Conservation (phyloP, 2,113 vertebrate species). For the Aspidoscelis tigris region DNA sequence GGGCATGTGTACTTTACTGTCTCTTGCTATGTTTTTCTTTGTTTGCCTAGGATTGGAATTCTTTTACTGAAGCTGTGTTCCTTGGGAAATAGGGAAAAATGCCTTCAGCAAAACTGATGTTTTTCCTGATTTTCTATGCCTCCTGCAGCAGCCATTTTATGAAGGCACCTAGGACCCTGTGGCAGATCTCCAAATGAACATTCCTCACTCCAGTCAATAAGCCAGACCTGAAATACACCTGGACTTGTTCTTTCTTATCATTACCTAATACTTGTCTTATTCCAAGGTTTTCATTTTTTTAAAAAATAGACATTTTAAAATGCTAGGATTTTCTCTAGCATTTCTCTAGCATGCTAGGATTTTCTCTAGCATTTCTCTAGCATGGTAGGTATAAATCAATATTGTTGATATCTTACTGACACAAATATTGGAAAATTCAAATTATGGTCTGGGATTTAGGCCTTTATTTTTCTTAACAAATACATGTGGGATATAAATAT, state of each 20-base stretch:
- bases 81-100: too few species aligned
- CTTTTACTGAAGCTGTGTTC: too few species aligned
- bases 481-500: conserved; percentile 49
- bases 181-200: not conserved
- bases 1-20: too few species aligned
- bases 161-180: not conserved
- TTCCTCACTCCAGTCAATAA: not conserved
- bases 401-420: not conserved
- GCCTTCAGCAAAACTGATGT: too few species aligned
- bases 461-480: conserved; percentile 57
- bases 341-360: accelerated
- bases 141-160: too few species aligned
- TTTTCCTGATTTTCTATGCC: too few species aligned
- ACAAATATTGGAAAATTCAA: not conserved
- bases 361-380: too few species aligned
- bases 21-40: too few species aligned
- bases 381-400: conserved; percentile 1
- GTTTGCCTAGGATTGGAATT: too few species aligned
- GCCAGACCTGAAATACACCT: not conserved
- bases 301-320: not conserved
- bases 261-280: not conserved
- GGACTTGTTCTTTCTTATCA: not conserved
- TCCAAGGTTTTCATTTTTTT: not conserved
- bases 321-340: not conserved
- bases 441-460: conserved; percentile 24